Base-by-base conservation (phyloP, 2,113 vertebrate species). In the Chelonoidis abingdonii region DNA sequence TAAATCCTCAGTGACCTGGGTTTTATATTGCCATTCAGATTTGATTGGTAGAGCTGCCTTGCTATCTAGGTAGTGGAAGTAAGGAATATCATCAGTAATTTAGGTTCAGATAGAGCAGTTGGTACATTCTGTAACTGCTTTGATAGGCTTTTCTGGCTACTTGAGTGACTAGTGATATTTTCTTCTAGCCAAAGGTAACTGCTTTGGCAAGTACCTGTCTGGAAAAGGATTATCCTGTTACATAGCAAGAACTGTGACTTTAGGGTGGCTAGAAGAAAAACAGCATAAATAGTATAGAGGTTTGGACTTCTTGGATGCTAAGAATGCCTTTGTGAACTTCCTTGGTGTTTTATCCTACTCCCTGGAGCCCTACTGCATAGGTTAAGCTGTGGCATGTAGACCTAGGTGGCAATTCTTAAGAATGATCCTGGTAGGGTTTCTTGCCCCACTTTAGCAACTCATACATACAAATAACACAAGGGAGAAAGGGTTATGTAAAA, bases 111-210 rank as follows among this genome's bases (percentile, higher is more conserved):
- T 80, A 69, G 41, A 47, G 41, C 12, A 47, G 53, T 93, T 86
- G 29, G 6, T 76, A 2, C 0, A 0, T 84, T 85, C 12, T 92
- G 6, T 52, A 16, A 9, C 0, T 21, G 3, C 9, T 72, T 1
- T 38, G 38, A 11, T 78, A 65, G 65, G 56, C 0, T 76, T 59
- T 87, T 6, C 57, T 19, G 44, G 31, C 86, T 8, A 1, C 0
- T 4, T 78, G n/a, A 90, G 22, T 72, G 29, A 9, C 62, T 44
- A 92, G 27, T 79, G 27, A 10, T 17, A 2, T 19, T 89, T 69
- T 79, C 69, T 29, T 47, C 38, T 69, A 35, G 35, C 31, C 35
- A 69, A n/a, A n/a, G 9, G 22, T 76, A 76, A 25, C 38, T 44
- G 21, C 41, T 44, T 44, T 76, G n/a, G 22, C 22, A 25, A 44